Evolutionary conservation across 2,797 vertebrate species (phyloP).

Genomic region (Sitta carolinensis): DNA sequence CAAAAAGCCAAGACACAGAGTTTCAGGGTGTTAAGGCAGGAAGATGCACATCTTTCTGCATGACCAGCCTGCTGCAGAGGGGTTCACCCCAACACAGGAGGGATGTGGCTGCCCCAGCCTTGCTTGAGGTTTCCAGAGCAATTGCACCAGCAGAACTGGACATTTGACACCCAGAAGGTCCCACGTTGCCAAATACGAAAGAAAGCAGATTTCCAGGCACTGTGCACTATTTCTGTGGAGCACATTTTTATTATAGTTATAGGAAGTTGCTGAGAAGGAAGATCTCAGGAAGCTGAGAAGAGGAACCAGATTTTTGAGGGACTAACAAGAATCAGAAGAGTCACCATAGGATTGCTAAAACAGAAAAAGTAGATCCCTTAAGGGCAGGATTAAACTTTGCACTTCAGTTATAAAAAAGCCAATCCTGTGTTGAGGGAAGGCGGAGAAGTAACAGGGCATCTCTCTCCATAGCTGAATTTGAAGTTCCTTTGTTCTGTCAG

Average conservation of each 20-base stretch:
- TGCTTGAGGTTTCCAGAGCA: background rate
- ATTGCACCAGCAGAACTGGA: background rate
- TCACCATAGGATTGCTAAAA: background rate
- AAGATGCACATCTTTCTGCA: background rate
- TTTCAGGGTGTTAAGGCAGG: background rate
- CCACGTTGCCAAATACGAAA: background rate
- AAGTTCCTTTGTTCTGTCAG: background rate
- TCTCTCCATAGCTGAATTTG: background rate
- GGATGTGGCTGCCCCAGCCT: background rate
- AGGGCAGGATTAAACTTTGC: background rate
- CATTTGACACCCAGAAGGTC: background rate
- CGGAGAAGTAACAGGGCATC: background rate
- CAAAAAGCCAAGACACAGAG: background rate
- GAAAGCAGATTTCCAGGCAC: background rate
- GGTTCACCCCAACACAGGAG: background rate
- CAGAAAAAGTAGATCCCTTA: background rate
- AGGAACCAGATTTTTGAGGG: background rate
- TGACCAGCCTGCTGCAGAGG: background rate
- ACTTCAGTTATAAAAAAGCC: background rate
- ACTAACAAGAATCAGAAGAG: background rate
- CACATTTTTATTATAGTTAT: background rate
- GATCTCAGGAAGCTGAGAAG: conserved; percentile 7
- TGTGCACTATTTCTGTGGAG: background rate
- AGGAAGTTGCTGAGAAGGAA: background rate
- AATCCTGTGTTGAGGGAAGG: background rate